Base-by-base conservation (phyloP, 2,888 invertebrate genomes). In the Scaptomyza caliginosa region DNA sequence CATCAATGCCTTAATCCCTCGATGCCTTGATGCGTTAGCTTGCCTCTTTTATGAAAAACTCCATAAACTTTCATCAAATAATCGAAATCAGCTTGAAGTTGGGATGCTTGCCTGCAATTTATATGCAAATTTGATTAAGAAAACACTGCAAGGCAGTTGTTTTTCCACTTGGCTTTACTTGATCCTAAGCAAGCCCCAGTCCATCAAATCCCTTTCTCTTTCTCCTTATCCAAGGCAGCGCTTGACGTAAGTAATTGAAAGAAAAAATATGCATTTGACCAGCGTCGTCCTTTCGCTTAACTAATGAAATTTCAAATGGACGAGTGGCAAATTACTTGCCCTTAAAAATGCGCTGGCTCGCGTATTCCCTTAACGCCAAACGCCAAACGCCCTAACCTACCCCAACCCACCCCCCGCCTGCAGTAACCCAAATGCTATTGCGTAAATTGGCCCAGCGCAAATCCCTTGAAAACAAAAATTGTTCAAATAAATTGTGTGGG, bases 261-360 rank as follows among this genome's bases (percentile, higher is more conserved):
- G 78, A 71, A 67, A 58, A 75, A 55, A 81, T 82, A 82, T 86
- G 86, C 79, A 81, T 76, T 81, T 85, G 86, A 67, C 86, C 83
- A 82, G 59, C 62, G 34, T 51, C 40, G 64, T 67, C 68, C 48
- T 51, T 45, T 63, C 59, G 62, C 83, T 67, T 79, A 70, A 67
- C 81, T 86, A 81, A 81, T 86, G 81, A 86, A 86, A 81, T 81
- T 81, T 81, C 83, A 81, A 81, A 81, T 71, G 81, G 86, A 83
- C 83, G 83, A 86, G 83, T 80, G 86, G 86, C 86, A 81, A 81
- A 81, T 81, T 83, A 83, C 86, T 85, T 75, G 82, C 68, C 73
- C 73, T 69, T 73, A 73, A 74, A 74, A 74, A 64, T 40, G 70
- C 74, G 63, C 59, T 59, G 45, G 38, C 32, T 45, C 45, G 59